Evolutionary conservation across 64 coral and sea anemone species (phyloP), one percentile per base, ranked within the genome.

Genomic region (Pocillopora verrucosa): DNA sequence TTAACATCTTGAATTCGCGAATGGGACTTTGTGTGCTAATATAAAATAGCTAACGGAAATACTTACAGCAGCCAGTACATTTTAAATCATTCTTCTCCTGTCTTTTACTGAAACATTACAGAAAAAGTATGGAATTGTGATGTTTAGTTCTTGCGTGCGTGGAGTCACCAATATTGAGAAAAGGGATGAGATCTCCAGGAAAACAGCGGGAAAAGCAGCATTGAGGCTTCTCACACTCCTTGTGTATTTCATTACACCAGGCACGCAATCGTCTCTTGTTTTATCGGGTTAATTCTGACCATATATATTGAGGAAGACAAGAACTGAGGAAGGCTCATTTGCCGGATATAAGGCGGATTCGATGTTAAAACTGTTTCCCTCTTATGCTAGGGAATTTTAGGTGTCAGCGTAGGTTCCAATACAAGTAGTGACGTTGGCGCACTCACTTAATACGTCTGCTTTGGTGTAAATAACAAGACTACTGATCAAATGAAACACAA

Each of bases 331-430:
- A 6, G 77, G 77, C 13, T 4, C 11, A 19, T 58, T 80, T 3
- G 56, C 20, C 34, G 77, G 77, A 80, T 80, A 80, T 12, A 80
- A 19, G 3, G 77, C 77, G 7, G 77, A 80, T 25, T 80, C 77
- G 59, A 80, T 80, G 19, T 80, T 80, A 51, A 80, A 80, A 59
- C 77, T 80, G 77, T 80, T 80, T 19, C 59, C n/a, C 1, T 59
- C 51, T 25, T 16, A 59, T 60, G 77, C 19, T 14, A 80, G 13
- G 56, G 56, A 2, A 19, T 80, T 60, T 25, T 80, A 80, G 38
- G 59, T 59, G 56, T 80, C 56, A 59, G 10, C 56, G 24, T 80
- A 80, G 51, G 38, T 60, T 3, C 16, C 19, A 0, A 80, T 80
- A 25, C 77, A 60, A 1, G 61, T 3, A 19, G 2, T 2, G 1